Evolutionary conservation across 2,797 vertebrate genomes (phyloP).

Genomic region (Menidia menidia): DNA sequence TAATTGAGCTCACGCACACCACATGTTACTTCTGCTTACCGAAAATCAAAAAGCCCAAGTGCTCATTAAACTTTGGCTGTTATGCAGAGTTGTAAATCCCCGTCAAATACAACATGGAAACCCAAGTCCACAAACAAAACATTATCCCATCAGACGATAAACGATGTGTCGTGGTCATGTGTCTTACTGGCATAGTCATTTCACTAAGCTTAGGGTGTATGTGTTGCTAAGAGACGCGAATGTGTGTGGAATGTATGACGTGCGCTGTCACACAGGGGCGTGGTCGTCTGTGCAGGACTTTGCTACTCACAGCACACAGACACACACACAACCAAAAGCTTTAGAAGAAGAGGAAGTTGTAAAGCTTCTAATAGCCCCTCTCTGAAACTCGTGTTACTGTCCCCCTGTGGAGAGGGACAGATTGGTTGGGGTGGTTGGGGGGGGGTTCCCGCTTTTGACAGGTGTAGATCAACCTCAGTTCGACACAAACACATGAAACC

Average conservation of each 20-base stretch:
- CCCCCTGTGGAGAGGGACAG: conserved; percentile 14
- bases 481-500: conserved; percentile 9
- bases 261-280: conserved; percentile 74
- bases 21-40: conserved; percentile 19
- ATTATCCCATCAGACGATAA: conserved; percentile 58
- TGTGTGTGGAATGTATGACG: conserved; percentile 84
- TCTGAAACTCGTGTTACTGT: conserved; percentile 63
- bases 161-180: conserved; percentile 57
- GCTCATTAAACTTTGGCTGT: conserved; percentile 37
- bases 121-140: conserved; percentile 68
- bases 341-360: conserved; percentile 75
- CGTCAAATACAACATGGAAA: conserved; percentile 65
- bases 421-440: not conserved
- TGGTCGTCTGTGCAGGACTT: conserved; percentile 69
- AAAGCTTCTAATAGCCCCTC: conserved; percentile 76
- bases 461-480: conserved; percentile 61
- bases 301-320: conserved; percentile 43
- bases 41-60: conserved; percentile 31
- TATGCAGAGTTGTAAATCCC: conserved; percentile 66
- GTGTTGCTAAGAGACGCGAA: conserved; percentile 73
- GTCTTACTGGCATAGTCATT: conserved; percentile 70
- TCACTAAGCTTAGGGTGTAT: conserved; percentile 60
- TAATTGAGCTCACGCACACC: conserved; percentile 8
- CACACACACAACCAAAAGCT: conserved; percentile 55
- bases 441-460: conserved; percentile 48